A percentile compares a stretch with the other conserved stretches of the same genome.
phyloP scores from a whole-genome alignment of 2,888 invertebrate species.

The Scelioninae gen. 2 region DNA sequence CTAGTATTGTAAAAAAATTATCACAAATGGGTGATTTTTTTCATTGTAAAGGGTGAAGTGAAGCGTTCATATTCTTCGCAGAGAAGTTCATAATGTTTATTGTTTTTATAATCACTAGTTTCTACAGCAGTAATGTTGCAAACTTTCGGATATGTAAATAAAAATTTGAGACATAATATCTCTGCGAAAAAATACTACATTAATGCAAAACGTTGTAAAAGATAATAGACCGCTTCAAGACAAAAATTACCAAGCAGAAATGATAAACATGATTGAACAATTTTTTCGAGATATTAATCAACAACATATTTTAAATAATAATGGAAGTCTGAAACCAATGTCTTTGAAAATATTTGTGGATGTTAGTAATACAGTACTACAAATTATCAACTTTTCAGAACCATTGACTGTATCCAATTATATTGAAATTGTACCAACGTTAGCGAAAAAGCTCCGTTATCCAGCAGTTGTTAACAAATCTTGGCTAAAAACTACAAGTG shows the following conservation, averaged over 20 bases:
- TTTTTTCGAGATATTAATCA: constrained; percentile 64
- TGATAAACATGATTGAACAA: constrained; percentile 69
- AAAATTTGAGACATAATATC: too few species aligned
- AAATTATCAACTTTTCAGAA: constrained; percentile 65
- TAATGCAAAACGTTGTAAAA: too few species aligned
- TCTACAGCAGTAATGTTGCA: too few species aligned
- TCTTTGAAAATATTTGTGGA: constrained; percentile 72
- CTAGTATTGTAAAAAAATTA: too few species aligned
- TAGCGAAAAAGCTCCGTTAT: constrained; percentile 77
- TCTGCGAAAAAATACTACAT: too few species aligned
- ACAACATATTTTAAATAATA: constrained; percentile 64
- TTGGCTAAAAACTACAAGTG: constrained; percentile 79
- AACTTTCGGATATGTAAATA: too few species aligned
- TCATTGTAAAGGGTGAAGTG: too few species aligned
- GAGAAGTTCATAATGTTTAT: too few species aligned
- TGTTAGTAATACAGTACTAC: constrained; percentile 65
- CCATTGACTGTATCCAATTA: constrained; percentile 67
- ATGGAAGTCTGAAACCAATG: constrained; percentile 69
- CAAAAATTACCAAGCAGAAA: constrained; percentile 68
- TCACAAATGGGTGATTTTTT: too few species aligned
- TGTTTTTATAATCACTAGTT: too few species aligned
- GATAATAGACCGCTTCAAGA: constrained; percentile 69
- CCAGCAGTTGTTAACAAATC: constrained; percentile 78
- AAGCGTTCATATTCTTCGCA: too few species aligned
- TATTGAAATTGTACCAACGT: constrained; percentile 76